phyloP scores from a whole-genome alignment of 2,888 invertebrate genomes.

The Epinotia demarniana region DNA sequence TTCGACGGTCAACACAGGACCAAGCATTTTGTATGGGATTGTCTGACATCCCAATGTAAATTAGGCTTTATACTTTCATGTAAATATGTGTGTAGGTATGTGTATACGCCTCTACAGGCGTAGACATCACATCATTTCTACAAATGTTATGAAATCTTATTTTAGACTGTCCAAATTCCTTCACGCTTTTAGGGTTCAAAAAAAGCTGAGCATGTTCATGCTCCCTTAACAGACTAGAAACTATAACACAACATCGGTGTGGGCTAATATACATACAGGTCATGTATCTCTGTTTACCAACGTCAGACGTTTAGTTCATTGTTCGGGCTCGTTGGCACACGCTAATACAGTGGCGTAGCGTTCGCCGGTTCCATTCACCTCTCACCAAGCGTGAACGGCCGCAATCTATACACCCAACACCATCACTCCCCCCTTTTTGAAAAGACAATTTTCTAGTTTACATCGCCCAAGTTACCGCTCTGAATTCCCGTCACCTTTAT shows the following conservation, averaged over 20 bases:
- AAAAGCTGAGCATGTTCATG: background rate
- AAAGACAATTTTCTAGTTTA: conserved; percentile 46
- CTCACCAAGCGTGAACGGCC: conserved; percentile 80
- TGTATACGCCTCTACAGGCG: too few relatives aligned
- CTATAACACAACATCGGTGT: background rate
- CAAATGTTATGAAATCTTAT: background rate
- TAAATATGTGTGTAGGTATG: too few relatives aligned
- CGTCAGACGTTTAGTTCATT: conserved; percentile 80
- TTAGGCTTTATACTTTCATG: too few relatives aligned
- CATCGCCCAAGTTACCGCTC: conserved; percentile 26
- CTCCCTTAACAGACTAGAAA: background rate
- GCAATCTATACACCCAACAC: conserved; percentile 52
- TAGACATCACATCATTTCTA: too few relatives aligned
- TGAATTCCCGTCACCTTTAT: conserved; percentile 39
- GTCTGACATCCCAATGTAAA: too few relatives aligned
- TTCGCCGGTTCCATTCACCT: conserved; percentile 81
- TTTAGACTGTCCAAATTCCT: too few relatives aligned
- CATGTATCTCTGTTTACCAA: conserved; percentile 48
- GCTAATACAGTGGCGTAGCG: conserved; percentile 80
- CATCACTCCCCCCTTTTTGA: conserved; percentile 49
- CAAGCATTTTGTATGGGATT: too few relatives aligned
- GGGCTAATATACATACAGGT: conserved; percentile 1
- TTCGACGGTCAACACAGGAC: too few relatives aligned
- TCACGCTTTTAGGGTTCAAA: background rate
- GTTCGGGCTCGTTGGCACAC: conserved; percentile 79